Evolutionary conservation across 2,113 vertebrate genomes (phyloP), one percentile per base, ranked within the genome.

Genomic region (Chascanopsetta lugubris): DNA sequence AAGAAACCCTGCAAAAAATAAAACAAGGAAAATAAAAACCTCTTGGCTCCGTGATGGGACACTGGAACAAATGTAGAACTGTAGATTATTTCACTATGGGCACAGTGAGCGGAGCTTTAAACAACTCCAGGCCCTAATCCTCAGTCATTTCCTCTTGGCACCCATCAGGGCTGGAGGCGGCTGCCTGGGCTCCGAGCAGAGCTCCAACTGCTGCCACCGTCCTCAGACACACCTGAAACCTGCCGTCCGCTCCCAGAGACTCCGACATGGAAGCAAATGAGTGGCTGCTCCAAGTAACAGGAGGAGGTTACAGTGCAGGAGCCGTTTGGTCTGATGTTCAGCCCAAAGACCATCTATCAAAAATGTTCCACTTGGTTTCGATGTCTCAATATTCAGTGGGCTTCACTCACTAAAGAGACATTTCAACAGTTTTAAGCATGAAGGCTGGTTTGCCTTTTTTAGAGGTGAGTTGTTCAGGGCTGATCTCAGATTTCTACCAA

Each of bases 141-240:
- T 70, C 80, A 84, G 71, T 66, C 80, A 83, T 89, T 87, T 90
- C 84, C 88, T 90, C 59, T 79, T 87, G 88, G 85, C 69, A 29
- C 43, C 30, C 76, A 79, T 73, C 56, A 54, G 67, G 70, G 81
- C 81, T 82, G 51, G 57, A 68, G 82, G 55, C 74, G 46, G 75
- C 40, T 1, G 72, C 27, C 69, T 18, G 29, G 64, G 72, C 74
- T 71, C 74, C 61, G 68, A 79, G 43, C 61, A 58, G 29, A 40
- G 1, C 69, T 32, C 22, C 61, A 62, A 75, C 34, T 11, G 63
- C 20, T 61, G 50, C 32, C 53, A 46, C 70, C 21, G 51, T 54
- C 3, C 20, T 17, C 56, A 11, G 61, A 61, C 20, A 12, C 42
- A 49, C 80, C 58, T 72, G 45, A 62, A 79, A 56, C 43, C 26